These are phyloP conservation scores for Taxidea taxus DNA, from an alignment of 2,113 vertebrate genomes.

Conservation along the genomic window DNA sequence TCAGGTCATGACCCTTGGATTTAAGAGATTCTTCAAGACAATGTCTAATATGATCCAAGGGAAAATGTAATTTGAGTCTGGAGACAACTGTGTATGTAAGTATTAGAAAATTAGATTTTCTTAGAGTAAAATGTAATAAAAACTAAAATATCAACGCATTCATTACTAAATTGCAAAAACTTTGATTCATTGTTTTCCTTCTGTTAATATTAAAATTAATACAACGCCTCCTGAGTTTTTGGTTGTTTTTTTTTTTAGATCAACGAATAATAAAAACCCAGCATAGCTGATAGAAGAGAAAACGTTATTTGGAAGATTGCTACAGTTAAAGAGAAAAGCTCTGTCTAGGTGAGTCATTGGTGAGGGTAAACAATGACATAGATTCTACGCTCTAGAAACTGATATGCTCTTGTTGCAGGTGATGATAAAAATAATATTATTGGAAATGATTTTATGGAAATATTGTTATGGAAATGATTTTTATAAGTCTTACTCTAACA, in stretches of 20 bases:
- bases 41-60: neutral
- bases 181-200: neutral
- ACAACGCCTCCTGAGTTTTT: constrained; percentile 8
- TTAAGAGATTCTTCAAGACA: constrained; percentile 28
- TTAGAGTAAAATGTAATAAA: constrained; percentile 47
- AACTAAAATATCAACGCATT: constrained; percentile 35
- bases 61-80: constrained; percentile 59
- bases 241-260: constrained; percentile 26
- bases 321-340: neutral
- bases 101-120: constrained; percentile 60
- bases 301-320: neutral
- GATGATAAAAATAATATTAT: neutral
- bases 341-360: constrained; percentile 33
- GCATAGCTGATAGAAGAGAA: neutral
- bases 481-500: neutral
- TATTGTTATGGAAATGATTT: neutral
- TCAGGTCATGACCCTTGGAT: constrained; percentile 52
- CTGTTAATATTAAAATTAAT: constrained; percentile 20
- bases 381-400: neutral
- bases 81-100: constrained; percentile 56
- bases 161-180: constrained; percentile 36
- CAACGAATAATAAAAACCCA: neutral
- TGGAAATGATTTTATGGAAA: too few species aligned
- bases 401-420: neutral
- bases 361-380: neutral